Evolutionary conservation across 2,888 invertebrate genomes (phyloP), one percentile per base, ranked within the genome.

Genomic region (Lepeophtheirus nordmannii): DNA sequence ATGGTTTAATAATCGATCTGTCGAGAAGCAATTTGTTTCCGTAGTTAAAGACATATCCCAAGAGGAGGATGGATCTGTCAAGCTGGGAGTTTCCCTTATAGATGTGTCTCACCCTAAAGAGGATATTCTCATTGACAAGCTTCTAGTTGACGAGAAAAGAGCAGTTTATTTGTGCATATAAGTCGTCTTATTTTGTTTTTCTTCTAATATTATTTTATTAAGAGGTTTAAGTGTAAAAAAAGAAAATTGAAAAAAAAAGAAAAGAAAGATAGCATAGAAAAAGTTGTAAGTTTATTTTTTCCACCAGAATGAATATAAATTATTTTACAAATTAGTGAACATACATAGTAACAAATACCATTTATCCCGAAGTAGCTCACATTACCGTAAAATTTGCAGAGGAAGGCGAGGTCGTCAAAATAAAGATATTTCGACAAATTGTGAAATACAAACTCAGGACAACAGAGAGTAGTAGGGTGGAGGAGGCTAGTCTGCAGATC

Each of bases 1-100:
- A 64, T 77, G 82, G 68, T 89, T 89, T 73, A 83, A 85, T 71
- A 79, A 84, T 70, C 73, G 87, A 69, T 84, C 86, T 9, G 82
- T 83, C 41, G 81, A 83, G 41, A 82, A 83, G 71, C 78, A 81
- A 64, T 85, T 88, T 69, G 85, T 85, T 14, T 84, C 86, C 0
- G 74, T 83, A 61, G 80, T 88, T 63, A 80, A 80, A 69, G 80
- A 82, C 22, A 80, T 83, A 10, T 81, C 80, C 67, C 78, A 78
- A 58, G 85, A 85, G 71, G 81, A 82, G 69, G 80, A 82, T 8
- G 80, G 75, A 10, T 83, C 84, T 68, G 81, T 80, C 0, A 76
- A 85, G 39, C 74, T 88, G 37, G 82, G 82, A 30, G 75, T 89
- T 67, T 80, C 82, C 71, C 78, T 88, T 53, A 82, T 87, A 67